Evolutionary conservation across 2,113 vertebrate species (phyloP).

Genomic region (Halcyon malimbica): DNA sequence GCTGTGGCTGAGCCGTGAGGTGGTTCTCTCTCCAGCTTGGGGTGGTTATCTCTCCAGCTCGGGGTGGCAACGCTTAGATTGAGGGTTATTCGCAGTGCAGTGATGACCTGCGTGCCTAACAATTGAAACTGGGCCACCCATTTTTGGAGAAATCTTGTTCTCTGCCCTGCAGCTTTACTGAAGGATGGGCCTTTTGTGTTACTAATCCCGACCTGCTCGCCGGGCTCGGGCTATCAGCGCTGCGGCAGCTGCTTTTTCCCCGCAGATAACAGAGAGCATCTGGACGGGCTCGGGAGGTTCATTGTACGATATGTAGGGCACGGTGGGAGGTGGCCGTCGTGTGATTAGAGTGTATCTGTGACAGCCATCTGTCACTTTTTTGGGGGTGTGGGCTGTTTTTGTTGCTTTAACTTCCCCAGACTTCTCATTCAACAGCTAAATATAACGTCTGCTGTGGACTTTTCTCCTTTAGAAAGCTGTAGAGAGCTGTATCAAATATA

Average conservation of each 20-base stretch:
- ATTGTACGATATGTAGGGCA: background rate
- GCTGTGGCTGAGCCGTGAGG: rapidly evolving
- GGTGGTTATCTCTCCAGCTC: background rate
- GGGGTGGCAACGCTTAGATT: background rate
- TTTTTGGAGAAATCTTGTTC: background rate
- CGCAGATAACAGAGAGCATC: constrained; percentile 18
- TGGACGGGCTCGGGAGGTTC: background rate
- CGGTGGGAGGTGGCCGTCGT: background rate
- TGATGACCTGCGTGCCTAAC: background rate
- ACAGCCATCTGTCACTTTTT: background rate
- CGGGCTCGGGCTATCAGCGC: rapidly evolving
- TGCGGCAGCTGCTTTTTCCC: background rate
- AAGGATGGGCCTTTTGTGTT: background rate
- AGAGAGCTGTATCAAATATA: background rate
- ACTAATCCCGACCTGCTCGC: background rate
- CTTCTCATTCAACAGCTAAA: background rate
- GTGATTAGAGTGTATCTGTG: background rate
- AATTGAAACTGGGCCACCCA: background rate
- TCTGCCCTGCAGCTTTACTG: background rate
- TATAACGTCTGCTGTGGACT: background rate
- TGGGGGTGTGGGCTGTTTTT: background rate
- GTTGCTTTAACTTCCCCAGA: background rate
- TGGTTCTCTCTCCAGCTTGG: background rate
- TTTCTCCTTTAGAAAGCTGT: background rate
- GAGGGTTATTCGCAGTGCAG: background rate